A percentile compares a stretch with the other conserved stretches of the same genome.
These are phyloP conservation scores for Nyctalus aviator DNA, from an alignment of 2,797 vertebrate species.

Conservation along the genomic window DNA sequence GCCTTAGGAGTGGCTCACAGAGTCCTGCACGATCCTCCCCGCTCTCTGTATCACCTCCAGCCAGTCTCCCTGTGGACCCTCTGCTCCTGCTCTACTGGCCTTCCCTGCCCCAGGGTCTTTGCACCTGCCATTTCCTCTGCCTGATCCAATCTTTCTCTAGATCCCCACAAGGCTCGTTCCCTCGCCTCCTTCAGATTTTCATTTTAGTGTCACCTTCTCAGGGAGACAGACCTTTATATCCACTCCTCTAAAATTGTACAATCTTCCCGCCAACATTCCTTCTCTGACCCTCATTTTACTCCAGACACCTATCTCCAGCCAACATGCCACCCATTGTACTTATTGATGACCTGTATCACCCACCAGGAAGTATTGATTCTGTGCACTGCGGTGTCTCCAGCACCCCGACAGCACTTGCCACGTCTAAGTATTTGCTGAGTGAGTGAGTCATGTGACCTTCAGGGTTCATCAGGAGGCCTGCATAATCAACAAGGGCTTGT, in stretches of 20 bases:
- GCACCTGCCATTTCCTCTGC: background rate
- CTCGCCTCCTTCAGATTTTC: background rate
- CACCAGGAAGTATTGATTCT: background rate
- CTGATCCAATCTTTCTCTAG: background rate
- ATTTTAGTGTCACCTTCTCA: background rate
- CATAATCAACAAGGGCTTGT: background rate
- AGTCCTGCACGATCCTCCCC: rapidly evolving
- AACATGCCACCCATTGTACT: background rate
- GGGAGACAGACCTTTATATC: background rate
- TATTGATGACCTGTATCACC: background rate
- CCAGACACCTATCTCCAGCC: background rate
- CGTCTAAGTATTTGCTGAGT: background rate
- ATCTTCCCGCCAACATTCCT: background rate
- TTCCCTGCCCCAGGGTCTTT: background rate
- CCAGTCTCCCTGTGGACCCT: background rate
- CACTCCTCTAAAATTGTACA: background rate
- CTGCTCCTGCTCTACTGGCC: background rate
- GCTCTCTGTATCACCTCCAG: background rate
- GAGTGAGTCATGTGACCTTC: background rate
- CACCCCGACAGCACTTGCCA: background rate
- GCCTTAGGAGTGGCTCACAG: background rate
- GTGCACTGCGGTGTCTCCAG: background rate
- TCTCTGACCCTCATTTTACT: background rate
- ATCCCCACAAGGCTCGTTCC: background rate
- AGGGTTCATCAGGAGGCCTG: background rate